A percentile compares a stretch with the other conserved stretches of the same genome.
phyloP scores from a whole-genome alignment of 2,888 invertebrate species.

The Apamea sordens region DNA sequence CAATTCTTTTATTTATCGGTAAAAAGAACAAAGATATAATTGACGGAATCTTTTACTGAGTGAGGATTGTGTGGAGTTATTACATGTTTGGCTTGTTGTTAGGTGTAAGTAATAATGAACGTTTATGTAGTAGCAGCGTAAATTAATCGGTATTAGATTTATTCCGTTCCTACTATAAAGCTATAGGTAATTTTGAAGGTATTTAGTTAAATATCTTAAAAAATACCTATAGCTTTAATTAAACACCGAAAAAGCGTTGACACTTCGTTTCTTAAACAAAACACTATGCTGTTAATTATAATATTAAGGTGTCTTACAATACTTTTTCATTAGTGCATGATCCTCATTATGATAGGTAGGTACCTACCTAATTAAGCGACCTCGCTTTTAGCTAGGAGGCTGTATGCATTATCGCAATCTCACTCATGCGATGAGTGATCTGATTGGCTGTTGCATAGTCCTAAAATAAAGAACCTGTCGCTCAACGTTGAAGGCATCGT shows the following conservation, averaged over 20 bases:
- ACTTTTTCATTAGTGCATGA: neutral
- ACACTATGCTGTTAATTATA: neutral
- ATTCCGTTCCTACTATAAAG: neutral
- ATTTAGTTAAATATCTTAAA: neutral
- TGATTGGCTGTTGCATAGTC: slow-evolving; percentile 21
- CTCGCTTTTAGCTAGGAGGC: neutral
- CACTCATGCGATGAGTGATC: slow-evolving; percentile 35
- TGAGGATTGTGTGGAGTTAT: slow-evolving; percentile 9
- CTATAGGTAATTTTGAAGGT: no score
- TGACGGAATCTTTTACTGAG: slow-evolving; percentile 46
- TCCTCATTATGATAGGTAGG: slow-evolving; percentile 4
- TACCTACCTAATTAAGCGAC: neutral
- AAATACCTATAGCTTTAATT: neutral
- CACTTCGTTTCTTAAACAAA: neutral
- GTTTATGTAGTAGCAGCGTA: neutral
- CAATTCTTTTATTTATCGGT: slow-evolving; percentile 62
- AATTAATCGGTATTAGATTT: neutral
- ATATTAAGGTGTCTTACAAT: neutral
- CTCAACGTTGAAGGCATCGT: slow-evolving; percentile 42
- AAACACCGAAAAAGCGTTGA: neutral
- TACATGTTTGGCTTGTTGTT: neutral
- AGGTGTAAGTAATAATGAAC: neutral
- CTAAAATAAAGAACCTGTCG: slow-evolving; percentile 60
- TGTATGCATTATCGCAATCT: slow-evolving; percentile 24
- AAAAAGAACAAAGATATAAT: slow-evolving; percentile 62